A percentile compares a stretch with the other conserved stretches of the same genome.
Evolutionary conservation across 2,888 invertebrate genomes (phyloP).

Genomic region (Leucoma salicis): DNA sequence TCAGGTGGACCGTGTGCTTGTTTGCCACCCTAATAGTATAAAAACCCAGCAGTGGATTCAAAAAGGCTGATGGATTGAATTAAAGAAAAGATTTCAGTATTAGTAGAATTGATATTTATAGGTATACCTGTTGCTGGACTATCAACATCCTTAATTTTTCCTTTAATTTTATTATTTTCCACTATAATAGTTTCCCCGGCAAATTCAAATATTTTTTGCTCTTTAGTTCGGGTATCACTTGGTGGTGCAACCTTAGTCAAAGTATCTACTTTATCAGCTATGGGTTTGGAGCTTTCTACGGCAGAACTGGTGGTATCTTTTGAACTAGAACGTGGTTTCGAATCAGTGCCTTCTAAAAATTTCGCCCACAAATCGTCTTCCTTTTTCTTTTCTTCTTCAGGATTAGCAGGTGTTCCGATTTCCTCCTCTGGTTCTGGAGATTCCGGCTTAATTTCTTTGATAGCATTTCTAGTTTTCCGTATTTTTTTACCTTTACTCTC

Average conservation of each 20-base stretch:
- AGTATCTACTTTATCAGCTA: constrained; percentile 19
- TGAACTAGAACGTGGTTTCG: constrained; percentile 49
- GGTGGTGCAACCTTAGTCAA: constrained; percentile 24
- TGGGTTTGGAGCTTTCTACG: constrained; percentile 26
- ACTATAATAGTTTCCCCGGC: constrained; percentile 91
- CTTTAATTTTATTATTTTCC: constrained; percentile 67
- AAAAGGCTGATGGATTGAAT: no score
- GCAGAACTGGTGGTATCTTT: constrained; percentile 31
- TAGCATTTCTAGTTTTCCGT: constrained; percentile 41
- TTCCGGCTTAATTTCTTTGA: constrained; percentile 46
- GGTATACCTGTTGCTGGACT: constrained; percentile 49
- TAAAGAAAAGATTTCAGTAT: no score
- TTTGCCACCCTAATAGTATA: no score
- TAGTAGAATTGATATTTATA: no score
- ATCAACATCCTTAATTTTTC: constrained; percentile 60
- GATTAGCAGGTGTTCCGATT: constrained; percentile 55
- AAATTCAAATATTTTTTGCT: constrained; percentile 90
- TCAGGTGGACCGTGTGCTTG: no score
- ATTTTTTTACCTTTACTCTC: constrained; percentile 51
- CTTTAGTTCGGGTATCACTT: constrained; percentile 77
- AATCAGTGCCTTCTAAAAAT: constrained; percentile 87
- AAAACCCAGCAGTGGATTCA: no score
- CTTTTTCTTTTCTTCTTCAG: constrained; percentile 86
- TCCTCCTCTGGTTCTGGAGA: constrained; percentile 30
- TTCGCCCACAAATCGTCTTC: constrained; percentile 91